Base-by-base conservation (phyloP, 2,888 invertebrate genomes). In the Sarcophaga subvicina region DNA sequence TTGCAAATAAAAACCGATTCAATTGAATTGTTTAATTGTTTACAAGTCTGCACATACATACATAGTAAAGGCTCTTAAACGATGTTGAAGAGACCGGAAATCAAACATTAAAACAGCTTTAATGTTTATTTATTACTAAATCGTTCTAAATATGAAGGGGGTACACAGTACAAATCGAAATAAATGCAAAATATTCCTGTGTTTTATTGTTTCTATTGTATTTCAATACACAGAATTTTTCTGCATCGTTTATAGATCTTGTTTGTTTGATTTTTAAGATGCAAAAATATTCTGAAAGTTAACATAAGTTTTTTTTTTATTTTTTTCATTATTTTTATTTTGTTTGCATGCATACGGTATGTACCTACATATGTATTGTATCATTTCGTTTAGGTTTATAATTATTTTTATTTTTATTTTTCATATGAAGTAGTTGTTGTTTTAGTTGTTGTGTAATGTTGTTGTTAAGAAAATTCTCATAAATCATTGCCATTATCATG, bases 401-500 rank as follows among this genome's bases (percentile, higher is more conserved):
- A 59, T 67, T 69, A 67, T 62, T 73, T 81, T 62, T 60, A 49
- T 20, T 25, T 22, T 63, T 45, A 72, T 63, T 54, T 54, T 54
- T 54, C 5, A 49, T 63, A 63, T 49, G 70, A 22, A 45, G 27
- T 47, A 47, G 60, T 70, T 71, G 22, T 67, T 77, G 45, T 49
- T 47, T 45, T 25, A 37, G 67, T 80, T 79, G 49, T 83, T 49
- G 20, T 66, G 10, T 37, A 37, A 77, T 70, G 70, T 72, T 63
- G n/a, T 71, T 20, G 73, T 78, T 79, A 75, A 75, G 73, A 78
- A 72, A 79, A 78, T 81, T 71, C 78, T 45, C 78, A 87, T 87
- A 82, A 87, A 87, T 87, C 81, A 87, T 84, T 83, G 87, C 79
- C 87, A 82, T 84, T 87, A 87, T 87, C 87, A 76, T 76, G 87